Evolutionary conservation across 2,797 vertebrate genomes (phyloP), one percentile per base, ranked within the genome.

Genomic region (Phalloptychus januarius): DNA sequence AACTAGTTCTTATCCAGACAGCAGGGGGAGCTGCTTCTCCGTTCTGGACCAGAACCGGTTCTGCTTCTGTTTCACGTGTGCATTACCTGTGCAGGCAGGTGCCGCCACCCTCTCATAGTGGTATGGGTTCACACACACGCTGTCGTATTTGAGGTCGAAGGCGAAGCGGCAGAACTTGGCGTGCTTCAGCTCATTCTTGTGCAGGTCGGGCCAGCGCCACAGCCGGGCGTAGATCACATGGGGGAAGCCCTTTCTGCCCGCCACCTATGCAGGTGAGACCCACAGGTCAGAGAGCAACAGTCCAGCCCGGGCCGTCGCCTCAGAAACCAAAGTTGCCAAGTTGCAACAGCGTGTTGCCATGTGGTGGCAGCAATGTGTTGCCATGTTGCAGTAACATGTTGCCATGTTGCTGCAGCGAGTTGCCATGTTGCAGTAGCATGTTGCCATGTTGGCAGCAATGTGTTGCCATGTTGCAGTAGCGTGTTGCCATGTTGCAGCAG

Each of bases 121-220:
- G 89, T 96, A 96, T 2, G 95, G 95, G 90, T 96, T 97, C 74
- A 96, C 96, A 5, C 96, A 96, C 79, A 96, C 96, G 71, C 95
- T 96, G 94, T 97, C 95, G 23, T 94, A 94, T 82, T 97, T 97
- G 72, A 97, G 93, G 94, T 97, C 96, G 7, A 97, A 97, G 44
- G 96, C 96, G 13, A 95, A 97, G 8, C 93, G 96, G 81, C 97
- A 97, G 92, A 96, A 97, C 50, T 94, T 93, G 18, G 90, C 93
- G 42, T 96, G 96, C 70, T 96, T 97, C 25, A 97, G 93, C 78
- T 97, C 96, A 33, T 97, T 97, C 79, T 97, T 97, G 90, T 97
- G 96, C 33, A 96, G 92, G 88, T 96, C 96, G 0, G 96, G 96
- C 96, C 96, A 96, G 11, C 95, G 94, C 96, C 95, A 97, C 36